phyloP scores from a whole-genome alignment of 1,140 invertebrate genomes.

The Hesperophylax magnus region DNA sequence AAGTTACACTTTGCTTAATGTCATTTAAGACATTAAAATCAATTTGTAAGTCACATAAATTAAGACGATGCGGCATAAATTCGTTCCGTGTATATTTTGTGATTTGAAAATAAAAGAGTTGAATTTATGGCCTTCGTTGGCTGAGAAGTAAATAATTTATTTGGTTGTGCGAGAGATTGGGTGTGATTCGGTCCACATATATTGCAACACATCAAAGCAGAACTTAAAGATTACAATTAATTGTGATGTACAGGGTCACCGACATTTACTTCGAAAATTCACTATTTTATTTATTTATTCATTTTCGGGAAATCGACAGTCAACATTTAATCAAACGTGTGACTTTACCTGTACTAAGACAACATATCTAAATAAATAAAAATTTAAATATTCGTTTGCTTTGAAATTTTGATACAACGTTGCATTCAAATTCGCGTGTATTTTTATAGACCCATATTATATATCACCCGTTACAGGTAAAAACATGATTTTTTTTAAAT shows the following conservation, averaged over 20 bases:
- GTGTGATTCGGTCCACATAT: neutral
- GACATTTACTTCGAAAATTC: neutral
- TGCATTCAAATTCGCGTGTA: too few relatives aligned
- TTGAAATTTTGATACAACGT: too few relatives aligned
- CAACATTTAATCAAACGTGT: too few relatives aligned
- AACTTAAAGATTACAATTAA: neutral
- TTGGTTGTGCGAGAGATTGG: neutral
- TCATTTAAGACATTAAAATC: neutral
- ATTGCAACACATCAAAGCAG: neutral
- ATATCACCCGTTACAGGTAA: too few relatives aligned
- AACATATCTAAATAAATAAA: too few relatives aligned
- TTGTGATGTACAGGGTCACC: neutral
- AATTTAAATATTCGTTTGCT: too few relatives aligned
- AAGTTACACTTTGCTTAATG: neutral
- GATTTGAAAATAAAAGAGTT: conserved; percentile 1
- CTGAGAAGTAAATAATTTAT: neutral
- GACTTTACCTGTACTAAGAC: too few relatives aligned
- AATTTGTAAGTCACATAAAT: conserved; percentile 23
- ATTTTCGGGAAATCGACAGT: too few relatives aligned
- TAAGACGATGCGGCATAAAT: conserved; percentile 1
- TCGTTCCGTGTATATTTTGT: neutral
- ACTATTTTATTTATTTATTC: too few relatives aligned
- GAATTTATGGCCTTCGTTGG: conserved; percentile 5
- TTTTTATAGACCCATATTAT: too few relatives aligned
- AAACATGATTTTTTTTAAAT: too few relatives aligned